These are phyloP conservation scores for Sebastes steindachneri DNA, from an alignment of 2,797 vertebrate genomes.

Conservation along the genomic window DNA sequence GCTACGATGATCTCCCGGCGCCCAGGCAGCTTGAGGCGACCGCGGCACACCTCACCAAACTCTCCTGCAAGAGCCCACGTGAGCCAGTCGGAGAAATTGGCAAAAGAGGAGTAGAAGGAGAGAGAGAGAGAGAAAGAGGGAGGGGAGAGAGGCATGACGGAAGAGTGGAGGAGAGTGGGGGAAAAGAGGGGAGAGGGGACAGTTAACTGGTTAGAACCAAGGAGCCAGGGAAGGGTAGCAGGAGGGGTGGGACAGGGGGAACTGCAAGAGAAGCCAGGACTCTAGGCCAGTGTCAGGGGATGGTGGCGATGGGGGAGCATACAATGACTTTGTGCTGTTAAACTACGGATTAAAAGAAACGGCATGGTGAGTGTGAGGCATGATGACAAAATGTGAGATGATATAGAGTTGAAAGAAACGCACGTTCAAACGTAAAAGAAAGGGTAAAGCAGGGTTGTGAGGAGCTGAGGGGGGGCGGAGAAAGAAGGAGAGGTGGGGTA, in stretches of 20 bases:
- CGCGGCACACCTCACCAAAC: slow-evolving; percentile 97
- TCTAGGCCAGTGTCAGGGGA: slow-evolving; percentile 66
- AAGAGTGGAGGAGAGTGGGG: slow-evolving; percentile 78
- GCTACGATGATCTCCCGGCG: slow-evolving; percentile 96
- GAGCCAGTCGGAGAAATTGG: slow-evolving; percentile 63
- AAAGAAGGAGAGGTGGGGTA: not conserved
- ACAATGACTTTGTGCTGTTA: slow-evolving; percentile 58
- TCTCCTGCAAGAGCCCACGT: slow-evolving; percentile 86
- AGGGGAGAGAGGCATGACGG: slow-evolving; percentile 75
- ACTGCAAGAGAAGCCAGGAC: slow-evolving; percentile 77
- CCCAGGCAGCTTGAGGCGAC: slow-evolving; percentile 96
- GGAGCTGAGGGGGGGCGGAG: not conserved
- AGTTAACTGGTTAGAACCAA: slow-evolving; percentile 83
- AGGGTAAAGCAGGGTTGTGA: not conserved
- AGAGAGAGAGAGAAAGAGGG: slow-evolving; percentile 51
- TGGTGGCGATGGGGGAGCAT: slow-evolving; percentile 47
- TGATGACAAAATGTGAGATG: slow-evolving; percentile 33
- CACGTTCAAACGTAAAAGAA: slow-evolving; percentile 10
- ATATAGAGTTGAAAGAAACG: slow-evolving; percentile 3
- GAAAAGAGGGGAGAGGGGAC: slow-evolving; percentile 73
- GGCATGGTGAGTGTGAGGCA: slow-evolving; percentile 39
- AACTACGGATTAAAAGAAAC: slow-evolving; percentile 40
- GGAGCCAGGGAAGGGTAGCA: slow-evolving; percentile 76
- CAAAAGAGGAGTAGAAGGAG: slow-evolving; percentile 46
- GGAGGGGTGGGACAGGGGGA: slow-evolving; percentile 64